Evolutionary conservation across 2,113 vertebrate species (phyloP).

Genomic region (Pelecanoides urinatrix): DNA sequence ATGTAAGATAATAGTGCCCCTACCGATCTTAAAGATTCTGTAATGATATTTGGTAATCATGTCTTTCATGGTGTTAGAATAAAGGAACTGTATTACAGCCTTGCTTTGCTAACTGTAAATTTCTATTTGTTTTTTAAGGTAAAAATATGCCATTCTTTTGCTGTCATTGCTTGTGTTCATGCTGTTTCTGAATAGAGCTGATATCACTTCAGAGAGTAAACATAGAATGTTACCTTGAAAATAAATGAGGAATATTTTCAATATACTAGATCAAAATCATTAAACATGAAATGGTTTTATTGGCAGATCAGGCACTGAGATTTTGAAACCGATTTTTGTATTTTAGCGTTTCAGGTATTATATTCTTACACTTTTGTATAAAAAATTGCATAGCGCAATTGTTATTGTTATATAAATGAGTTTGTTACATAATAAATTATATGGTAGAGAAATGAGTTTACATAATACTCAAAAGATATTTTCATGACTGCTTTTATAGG

Average conservation of each 20-base stretch:
- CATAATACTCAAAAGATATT: background rate
- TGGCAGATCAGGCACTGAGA: background rate
- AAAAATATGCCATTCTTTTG: background rate
- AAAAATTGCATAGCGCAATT: background rate
- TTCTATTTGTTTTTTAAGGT: background rate
- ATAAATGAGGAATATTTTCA: background rate
- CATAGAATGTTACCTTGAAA: background rate
- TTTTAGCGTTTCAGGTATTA: background rate
- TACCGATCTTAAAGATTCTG: background rate
- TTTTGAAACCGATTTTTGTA: background rate
- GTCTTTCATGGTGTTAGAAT: background rate
- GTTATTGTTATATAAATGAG: background rate
- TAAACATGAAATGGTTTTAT: background rate
- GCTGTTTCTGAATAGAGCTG: slow-evolving; percentile 3
- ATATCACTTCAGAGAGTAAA: background rate
- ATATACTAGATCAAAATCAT: background rate
- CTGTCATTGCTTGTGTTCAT: background rate
- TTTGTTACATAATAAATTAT: background rate
- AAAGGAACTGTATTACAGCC: background rate
- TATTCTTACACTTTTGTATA: background rate
- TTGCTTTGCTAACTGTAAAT: background rate
- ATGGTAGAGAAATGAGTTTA: background rate
- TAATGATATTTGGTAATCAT: background rate
- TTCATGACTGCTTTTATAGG: background rate
- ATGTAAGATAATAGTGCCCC: background rate